phyloP scores from a whole-genome alignment of 2,888 invertebrate species.

The Dynastes maya region DNA sequence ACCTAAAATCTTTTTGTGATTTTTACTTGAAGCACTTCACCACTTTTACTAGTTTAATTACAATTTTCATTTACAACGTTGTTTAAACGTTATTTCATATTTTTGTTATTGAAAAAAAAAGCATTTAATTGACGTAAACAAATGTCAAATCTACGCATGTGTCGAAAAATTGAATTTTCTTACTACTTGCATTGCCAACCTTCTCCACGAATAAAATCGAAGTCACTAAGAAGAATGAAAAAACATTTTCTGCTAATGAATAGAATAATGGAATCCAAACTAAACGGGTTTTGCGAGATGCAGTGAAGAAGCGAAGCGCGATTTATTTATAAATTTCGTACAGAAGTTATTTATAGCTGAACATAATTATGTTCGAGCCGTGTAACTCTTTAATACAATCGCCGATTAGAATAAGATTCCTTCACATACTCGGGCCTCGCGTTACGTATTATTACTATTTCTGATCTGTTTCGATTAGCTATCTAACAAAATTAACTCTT shows the following conservation, averaged over 20 bases:
- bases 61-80: not conserved
- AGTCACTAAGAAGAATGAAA: not conserved
- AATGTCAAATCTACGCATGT: slow-evolving; percentile 37
- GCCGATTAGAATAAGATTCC: not conserved
- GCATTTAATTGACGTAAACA: slow-evolving; percentile 29
- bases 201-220: not conserved
- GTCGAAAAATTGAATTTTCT: slow-evolving; percentile 48
- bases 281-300: slow-evolving; percentile 9
- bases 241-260: too few relatives aligned
- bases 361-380: slow-evolving; percentile 2
- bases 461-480: not conserved
- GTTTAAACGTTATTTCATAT: not conserved
- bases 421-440: not conserved
- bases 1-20: slow-evolving; percentile 4
- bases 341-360: slow-evolving; percentile 18
- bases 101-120: slow-evolving; percentile 3
- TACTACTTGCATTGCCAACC: not conserved
- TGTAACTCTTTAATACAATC: not conserved
- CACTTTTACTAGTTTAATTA: not conserved
- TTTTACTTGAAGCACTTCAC: not conserved
- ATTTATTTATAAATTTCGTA: slow-evolving; percentile 30
- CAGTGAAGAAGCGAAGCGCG: slow-evolving; percentile 5
- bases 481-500: not conserved
- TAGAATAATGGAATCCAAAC: not conserved
- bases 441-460: slow-evolving; percentile 24